A percentile compares a stretch with the other conserved stretches of the same genome.
phyloP scores from a whole-genome alignment of 2,888 invertebrate species.

The Tenthredo scrophulariae region DNA sequence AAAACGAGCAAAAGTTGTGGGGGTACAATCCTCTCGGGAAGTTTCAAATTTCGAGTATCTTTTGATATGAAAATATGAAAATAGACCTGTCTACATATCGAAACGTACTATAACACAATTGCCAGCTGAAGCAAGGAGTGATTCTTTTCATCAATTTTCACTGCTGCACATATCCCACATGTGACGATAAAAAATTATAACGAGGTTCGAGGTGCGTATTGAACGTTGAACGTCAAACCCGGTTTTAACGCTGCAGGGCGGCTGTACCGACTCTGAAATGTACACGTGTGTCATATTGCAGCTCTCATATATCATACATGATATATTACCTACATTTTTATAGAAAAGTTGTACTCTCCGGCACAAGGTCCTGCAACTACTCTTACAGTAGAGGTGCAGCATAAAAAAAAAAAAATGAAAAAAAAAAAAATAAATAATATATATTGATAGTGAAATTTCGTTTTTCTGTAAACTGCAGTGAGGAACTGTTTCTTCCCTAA shows the following conservation, averaged over 20 bases:
- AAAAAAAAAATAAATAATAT: neutral
- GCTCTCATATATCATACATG: slow-evolving; percentile 39
- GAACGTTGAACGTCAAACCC: slow-evolving; percentile 38
- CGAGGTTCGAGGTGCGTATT: slow-evolving; percentile 34
- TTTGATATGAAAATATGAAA: neutral
- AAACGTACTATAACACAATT: neutral
- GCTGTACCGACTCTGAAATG: slow-evolving; percentile 35
- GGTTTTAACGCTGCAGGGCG: slow-evolving; percentile 2
- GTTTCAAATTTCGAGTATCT: neutral
- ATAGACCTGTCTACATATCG: neutral
- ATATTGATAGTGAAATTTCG: neutral
- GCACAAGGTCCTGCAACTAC: slow-evolving; percentile 33
- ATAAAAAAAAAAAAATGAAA: neutral
- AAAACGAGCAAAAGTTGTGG: slow-evolving; percentile 21
- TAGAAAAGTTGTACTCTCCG: slow-evolving; percentile 38
- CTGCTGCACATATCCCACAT: slow-evolving; percentile 16
- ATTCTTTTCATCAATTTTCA: neutral
- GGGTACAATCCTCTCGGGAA: neutral
- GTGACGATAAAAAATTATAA: slow-evolving; percentile 29
- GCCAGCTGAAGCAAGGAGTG: neutral
- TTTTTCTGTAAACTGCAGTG: neutral
- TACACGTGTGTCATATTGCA: slow-evolving; percentile 50
- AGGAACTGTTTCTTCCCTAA: neutral
- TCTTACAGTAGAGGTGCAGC: neutral
- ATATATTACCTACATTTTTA: slow-evolving; percentile 42